Percentiles rank a stretch among this genome's conserved stretches.
Evolutionary conservation across 2,888 invertebrate species (phyloP).

Genomic region (Eristalis tenax): DNA sequence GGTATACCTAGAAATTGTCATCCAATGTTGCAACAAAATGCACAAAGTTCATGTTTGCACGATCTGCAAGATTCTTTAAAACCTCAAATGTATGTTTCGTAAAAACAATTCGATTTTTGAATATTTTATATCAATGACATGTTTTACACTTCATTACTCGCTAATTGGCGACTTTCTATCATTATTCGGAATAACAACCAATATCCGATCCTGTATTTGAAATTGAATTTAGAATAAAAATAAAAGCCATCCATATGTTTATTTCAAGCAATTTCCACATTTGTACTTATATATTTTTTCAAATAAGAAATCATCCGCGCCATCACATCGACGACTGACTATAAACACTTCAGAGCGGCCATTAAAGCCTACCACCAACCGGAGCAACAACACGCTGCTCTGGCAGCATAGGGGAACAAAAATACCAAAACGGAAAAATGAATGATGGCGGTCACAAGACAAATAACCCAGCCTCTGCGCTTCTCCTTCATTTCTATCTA

Average conservation of each 20-base stretch:
- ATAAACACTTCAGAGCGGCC: constrained; percentile 82
- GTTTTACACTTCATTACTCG: no score
- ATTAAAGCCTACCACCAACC: constrained; percentile 77
- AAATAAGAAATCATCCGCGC: constrained; percentile 60
- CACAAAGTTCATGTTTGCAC: not conserved
- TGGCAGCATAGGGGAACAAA: constrained; percentile 61
- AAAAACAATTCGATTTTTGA: no score
- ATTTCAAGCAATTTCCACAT: constrained; percentile 38
- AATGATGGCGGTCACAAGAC: constrained; percentile 81
- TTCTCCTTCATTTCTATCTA: constrained; percentile 57
- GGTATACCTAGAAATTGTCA: no score
- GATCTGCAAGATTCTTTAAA: not conserved
- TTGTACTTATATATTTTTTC: not conserved
- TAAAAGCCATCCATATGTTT: constrained; percentile 4
- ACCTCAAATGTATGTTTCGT: no score
- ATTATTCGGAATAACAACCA: not conserved
- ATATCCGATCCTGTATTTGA: not conserved
- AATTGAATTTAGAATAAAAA: not conserved
- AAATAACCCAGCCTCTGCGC: constrained; percentile 81
- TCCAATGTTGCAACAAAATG: not conserved
- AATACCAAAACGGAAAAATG: constrained; percentile 75
- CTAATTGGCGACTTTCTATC: no score
- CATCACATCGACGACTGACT: constrained; percentile 75
- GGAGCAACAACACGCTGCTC: constrained; percentile 14
- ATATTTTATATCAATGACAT: not conserved